phyloP scores from a whole-genome alignment of 2,888 invertebrate species.

The Pseudococcus viburni region DNA sequence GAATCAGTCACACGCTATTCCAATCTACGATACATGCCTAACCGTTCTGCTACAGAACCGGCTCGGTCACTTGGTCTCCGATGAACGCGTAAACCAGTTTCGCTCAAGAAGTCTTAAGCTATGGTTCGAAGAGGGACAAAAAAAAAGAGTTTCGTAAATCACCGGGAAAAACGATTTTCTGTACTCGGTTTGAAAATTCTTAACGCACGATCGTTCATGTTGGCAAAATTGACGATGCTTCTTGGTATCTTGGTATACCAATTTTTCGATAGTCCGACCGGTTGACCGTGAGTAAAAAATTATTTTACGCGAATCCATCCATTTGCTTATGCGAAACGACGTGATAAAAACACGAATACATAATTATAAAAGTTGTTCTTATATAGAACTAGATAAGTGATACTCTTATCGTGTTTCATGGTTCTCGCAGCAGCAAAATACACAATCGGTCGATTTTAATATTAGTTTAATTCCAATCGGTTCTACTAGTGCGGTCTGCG shows the following conservation, averaged over 20 bases:
- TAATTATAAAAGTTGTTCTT: constrained; percentile 37
- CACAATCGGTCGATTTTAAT: not conserved
- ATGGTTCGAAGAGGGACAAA: not conserved
- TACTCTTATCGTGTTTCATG: constrained; percentile 15
- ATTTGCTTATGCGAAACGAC: not conserved
- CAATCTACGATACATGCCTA: constrained; percentile 21
- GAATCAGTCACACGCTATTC: constrained; percentile 34
- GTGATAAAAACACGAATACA: constrained; percentile 30
- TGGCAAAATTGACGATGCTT: not conserved
- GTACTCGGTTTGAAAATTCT: not conserved
- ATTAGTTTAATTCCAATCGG: not conserved
- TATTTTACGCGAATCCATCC: not conserved
- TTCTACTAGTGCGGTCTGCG: not conserved
- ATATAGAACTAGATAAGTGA: not conserved
- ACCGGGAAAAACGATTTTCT: constrained; percentile 31
- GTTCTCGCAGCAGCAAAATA: not conserved
- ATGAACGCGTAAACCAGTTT: constrained; percentile 39
- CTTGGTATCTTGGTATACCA: not conserved
- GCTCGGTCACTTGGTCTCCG: constrained; percentile 29
- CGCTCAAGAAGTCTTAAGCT: not conserved
- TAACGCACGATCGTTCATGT: not conserved
- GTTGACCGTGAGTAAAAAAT: constrained; percentile 46
- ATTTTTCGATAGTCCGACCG: constrained; percentile 42
- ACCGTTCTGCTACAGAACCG: constrained; percentile 13
- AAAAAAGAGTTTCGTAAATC: not conserved